Conservation (phyloP, 1,140 invertebrate genomes). For the Limonius californicus region DNA sequence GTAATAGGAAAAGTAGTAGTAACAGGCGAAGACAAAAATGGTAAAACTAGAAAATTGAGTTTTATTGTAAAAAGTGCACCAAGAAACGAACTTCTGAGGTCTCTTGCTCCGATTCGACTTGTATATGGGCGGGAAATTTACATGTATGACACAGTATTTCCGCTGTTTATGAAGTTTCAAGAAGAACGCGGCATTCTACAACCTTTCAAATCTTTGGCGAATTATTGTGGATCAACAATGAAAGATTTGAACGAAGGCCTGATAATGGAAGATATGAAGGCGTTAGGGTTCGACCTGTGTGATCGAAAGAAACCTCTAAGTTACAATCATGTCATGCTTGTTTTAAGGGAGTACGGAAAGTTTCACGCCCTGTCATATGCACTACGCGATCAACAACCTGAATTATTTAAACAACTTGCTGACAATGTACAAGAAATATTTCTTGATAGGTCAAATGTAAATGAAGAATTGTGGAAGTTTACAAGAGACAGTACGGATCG, state of each 20-base stretch:
- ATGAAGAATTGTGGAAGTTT: neutral
- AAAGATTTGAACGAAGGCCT: slow-evolving; percentile 49
- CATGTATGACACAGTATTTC: slow-evolving; percentile 34
- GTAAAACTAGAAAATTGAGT: neutral
- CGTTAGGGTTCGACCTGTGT: slow-evolving; percentile 46
- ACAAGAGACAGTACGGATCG: neutral
- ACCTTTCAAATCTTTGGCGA: neutral
- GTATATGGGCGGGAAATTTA: slow-evolving; percentile 34
- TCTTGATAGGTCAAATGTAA: neutral
- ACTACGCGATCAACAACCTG: slow-evolving; percentile 45
- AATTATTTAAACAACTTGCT: slow-evolving; percentile 31
- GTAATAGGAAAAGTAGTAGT: slow-evolving; percentile 8
- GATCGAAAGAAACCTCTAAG: slow-evolving; percentile 49
- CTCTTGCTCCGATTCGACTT: slow-evolving; percentile 14
- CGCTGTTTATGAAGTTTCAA: slow-evolving; percentile 30
- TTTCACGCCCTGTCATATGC: slow-evolving; percentile 55
- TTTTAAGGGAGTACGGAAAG: slow-evolving; percentile 51
- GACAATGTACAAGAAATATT: neutral
- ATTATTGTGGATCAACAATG: slow-evolving; percentile 5
- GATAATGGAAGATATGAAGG: slow-evolving; percentile 53
- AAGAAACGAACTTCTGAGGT: neutral
- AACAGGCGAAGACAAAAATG: slow-evolving; percentile 3
- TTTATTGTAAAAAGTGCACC: slow-evolving; percentile 21
- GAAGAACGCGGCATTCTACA: slow-evolving; percentile 21
- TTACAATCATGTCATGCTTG: slow-evolving; percentile 46